A percentile compares a stretch with the other conserved stretches of the same genome.
phyloP scores from a whole-genome alignment of 2,113 vertebrate genomes.

The Sorex araneus region DNA sequence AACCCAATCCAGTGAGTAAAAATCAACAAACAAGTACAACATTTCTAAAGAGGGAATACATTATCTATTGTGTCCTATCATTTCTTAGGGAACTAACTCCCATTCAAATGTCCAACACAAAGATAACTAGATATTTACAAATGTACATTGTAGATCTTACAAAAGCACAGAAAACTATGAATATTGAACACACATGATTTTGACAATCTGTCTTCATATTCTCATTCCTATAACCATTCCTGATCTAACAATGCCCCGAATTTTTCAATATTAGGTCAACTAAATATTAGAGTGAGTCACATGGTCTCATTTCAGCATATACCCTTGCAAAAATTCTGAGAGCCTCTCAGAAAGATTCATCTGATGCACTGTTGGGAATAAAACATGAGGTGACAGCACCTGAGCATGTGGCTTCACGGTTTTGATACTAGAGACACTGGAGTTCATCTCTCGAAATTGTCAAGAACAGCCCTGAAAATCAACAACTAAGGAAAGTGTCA shows the following conservation, averaged over 20 bases:
- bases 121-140: constrained; percentile 60
- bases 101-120: constrained; percentile 22
- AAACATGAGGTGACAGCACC: constrained; percentile 63
- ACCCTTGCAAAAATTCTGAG: constrained; percentile 71
- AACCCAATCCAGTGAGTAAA: constrained; percentile 75
- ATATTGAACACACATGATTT: background rate
- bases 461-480: constrained; percentile 69
- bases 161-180: constrained; percentile 5
- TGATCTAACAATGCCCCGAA: constrained; percentile 15
- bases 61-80: constrained; percentile 70
- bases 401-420: constrained; percentile 65
- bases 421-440: constrained; percentile 58
- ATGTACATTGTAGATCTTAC: constrained; percentile 28
- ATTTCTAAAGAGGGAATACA: constrained; percentile 79
- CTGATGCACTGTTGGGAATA: constrained; percentile 63
- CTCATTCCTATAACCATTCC: background rate
- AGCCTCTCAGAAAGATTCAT: constrained; percentile 51
- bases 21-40: constrained; percentile 76
- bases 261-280: constrained; percentile 24
- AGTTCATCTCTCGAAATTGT: constrained; percentile 74
- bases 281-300: constrained; percentile 51
- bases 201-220: constrained; percentile 28
- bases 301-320: constrained; percentile 31
- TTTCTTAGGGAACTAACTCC: constrained; percentile 74
- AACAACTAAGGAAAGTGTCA: constrained; percentile 76